Base-by-base conservation (phyloP, 30 jellyfish, hydroid and myxozoan species). In the Cassiopea xamachana region DNA sequence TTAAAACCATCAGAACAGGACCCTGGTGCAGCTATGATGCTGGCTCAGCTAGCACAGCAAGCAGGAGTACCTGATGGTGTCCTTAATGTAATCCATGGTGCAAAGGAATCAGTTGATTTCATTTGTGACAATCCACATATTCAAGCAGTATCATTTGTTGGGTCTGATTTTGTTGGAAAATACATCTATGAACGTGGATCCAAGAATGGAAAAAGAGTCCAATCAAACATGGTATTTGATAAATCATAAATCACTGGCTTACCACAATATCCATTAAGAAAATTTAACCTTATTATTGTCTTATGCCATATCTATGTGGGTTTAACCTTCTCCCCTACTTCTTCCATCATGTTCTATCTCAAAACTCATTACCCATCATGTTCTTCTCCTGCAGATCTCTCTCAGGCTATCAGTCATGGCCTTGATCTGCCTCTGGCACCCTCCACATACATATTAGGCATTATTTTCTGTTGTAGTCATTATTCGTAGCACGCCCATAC, bases 41-140 rank as follows among this genome's bases (percentile, higher is more conserved):
- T 95, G 49, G 95, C 93, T 0, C 87, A 91, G 75, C 79, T 95
- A 82, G 99, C 99, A 0, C 92, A 91, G 44, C 98, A 95, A 81
- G 92, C 96, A n/a, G 99, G 99, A 6, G 97, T 95, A 1, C 99
- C 99, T 1, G 98, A 83, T 76, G 99, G 99, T 48, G 99, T 95
- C 17, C 97, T 95, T 44, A 95, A 95, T 87, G 97, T 95, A n/a
- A 95, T 95, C 77, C 99, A 95, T 75, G 99, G 99, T 16, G 94
- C 96, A 5, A 95, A 95, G 67, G 97, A 96, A 49, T 97, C 98
- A 64, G 98, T 94, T 74, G 95, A 94, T 82, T 94, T 94, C 72
- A 67, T 94, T 59, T 94, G 98, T 69, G 96, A 94, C 71, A 75
- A 94, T 69, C 97, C 98, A 39, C 69, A 79, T 77, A 94, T 94